Base-by-base conservation (phyloP, 2,113 vertebrate genomes). In the Elephantulus edwardii region DNA sequence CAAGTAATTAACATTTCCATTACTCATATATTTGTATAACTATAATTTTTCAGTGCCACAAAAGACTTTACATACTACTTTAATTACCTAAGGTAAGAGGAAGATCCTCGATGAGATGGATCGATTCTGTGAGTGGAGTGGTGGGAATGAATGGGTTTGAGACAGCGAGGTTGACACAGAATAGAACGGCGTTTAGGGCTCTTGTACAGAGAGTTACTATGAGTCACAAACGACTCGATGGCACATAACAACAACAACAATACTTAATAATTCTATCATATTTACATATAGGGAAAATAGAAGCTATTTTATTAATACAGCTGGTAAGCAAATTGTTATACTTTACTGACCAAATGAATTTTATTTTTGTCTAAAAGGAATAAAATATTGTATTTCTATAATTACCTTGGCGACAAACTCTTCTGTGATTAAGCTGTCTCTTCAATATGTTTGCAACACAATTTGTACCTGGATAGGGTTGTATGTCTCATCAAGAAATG, bases 401-500 rank as follows among this genome's bases (percentile, higher is more conserved):
- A 16, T 70, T 77, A 33, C 30, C 35, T 91, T 82, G 33, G 75
- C 52, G 28, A 52, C 62, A 75, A 0, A 10, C 30, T 85, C 81
- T 40, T 72, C 78, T 89, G 1, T 90, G 38, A 38, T 74, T 92
- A 88, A 91, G 71, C 80, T 46, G 44, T 33, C 76, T 95, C 95
- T 89, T 88, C n/a, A 17, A 71, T 92, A 72, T 76, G 0, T 94
- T 96, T 90, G 78, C 94, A 48, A 56, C 89, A 89, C 38, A 42
- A 4, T 89, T 82, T 78, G 82, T 89, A 83, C 33, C 86, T 77
- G 38, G 24, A 10, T 12, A 35, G 19, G 14, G 20, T 80, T 95
- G 13, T 84, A 80, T 82, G 56, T 44, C 78, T 95, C 82, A 87
- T 71, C 75, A 94, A 80, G 72, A 86, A 82, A 93, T 68, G 60